Base-by-base conservation (phyloP, 2,113 vertebrate genomes). In the Dipodomys ordii region DNA sequence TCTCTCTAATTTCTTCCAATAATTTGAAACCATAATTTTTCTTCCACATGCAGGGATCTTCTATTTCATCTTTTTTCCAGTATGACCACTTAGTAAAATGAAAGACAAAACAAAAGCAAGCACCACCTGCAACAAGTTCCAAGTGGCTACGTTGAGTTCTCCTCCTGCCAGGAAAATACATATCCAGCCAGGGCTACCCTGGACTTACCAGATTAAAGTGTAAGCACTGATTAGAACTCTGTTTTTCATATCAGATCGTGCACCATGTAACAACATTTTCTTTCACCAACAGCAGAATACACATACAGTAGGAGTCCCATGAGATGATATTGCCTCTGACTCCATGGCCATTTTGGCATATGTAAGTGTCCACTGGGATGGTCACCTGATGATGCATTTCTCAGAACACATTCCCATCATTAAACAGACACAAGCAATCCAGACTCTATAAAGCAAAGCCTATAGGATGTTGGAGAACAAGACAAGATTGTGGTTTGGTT, bases 161-260 rank as follows among this genome's bases (percentile, higher is more conserved):
- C 32, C 6, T 2, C 3, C 6, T 62, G 22, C 39, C 1, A 1
- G 4, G 2, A 57, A 30, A 25, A 11, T 32, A 32, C 0, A 20
- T 2, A 30, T n/a, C 57, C 82, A 53, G 18, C 4, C 13, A 1
- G 28, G 2, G 3, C 28, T 67, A 15, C 2, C 28, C 28, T n/a
- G 15, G 44, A 32, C 30, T 18, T 49, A 8, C 6, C 30, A 57
- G 53, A 57, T 57, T 57, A n/a, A 80, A 76, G 19, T 72, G 11
- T 13, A 39, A 8, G 22, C 11, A 69, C 22, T 32, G 62, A 18
- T 78, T 85, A 71, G 57, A 60, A 82, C 1, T 83, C 64, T 28
- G 30, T 7, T 49, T 91, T 91, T 53, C 25, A 44, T 92, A 76
- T 25, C 32, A 0, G 13, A 3, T 68, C 67, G 4, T 28, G 30